phyloP scores from a whole-genome alignment of 1,140 invertebrate species.

The Philopotamus ludificatus region DNA sequence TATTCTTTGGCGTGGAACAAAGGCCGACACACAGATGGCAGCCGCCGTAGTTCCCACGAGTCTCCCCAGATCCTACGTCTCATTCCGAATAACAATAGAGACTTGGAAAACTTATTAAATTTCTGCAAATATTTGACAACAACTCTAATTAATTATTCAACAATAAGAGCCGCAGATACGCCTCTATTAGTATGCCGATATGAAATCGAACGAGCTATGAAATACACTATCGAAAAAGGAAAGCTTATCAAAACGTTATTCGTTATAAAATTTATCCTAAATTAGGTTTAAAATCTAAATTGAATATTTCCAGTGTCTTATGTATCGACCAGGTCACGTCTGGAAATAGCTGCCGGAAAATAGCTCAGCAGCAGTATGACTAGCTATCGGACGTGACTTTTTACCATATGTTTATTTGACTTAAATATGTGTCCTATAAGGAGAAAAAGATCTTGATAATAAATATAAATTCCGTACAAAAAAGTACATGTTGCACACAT shows the following conservation, averaged over 20 bases:
- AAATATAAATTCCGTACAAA: not conserved
- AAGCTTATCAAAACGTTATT: too few relatives aligned
- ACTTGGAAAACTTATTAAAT: constrained; percentile 22
- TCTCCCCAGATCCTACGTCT: constrained; percentile 5
- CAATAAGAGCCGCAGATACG: too few relatives aligned
- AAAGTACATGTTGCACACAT: not conserved
- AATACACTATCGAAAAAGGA: too few relatives aligned
- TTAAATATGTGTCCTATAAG: too few relatives aligned
- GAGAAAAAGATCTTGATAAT: too few relatives aligned
- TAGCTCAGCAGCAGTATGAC: not conserved
- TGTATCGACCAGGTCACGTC: not conserved
- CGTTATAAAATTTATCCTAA: too few relatives aligned
- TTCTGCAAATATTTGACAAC: constrained; percentile 12
- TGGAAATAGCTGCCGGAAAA: not conserved
- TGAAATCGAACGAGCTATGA: too few relatives aligned
- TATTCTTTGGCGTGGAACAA: not conserved
- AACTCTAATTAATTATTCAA: constrained; percentile 13
- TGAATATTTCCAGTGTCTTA: not conserved
- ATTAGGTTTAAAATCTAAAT: too few relatives aligned
- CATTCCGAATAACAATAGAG: constrained; percentile 8
- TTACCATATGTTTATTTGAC: too few relatives aligned
- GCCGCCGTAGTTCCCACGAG: constrained; percentile 2
- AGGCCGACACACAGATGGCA: not conserved
- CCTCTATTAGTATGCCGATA: too few relatives aligned
- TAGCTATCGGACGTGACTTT: too few relatives aligned